Percentiles rank a stretch among this genome's conserved stretches.
phyloP scores from a whole-genome alignment of 2,888 invertebrate genomes.

The Pyrocoelia pectoralis region DNA sequence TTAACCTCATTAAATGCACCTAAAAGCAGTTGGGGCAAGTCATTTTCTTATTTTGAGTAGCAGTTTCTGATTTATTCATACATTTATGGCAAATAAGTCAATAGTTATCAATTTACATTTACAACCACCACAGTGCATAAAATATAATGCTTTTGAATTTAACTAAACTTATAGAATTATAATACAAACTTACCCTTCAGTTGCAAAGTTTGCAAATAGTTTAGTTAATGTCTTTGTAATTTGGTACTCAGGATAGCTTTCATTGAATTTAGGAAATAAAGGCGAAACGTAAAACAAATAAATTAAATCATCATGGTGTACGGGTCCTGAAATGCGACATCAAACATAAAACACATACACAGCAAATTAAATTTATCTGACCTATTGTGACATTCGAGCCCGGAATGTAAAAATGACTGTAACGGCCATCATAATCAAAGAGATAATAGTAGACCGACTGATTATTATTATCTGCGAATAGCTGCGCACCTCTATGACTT shows the following conservation, averaged over 20 bases:
- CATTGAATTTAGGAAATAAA: background rate
- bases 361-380: background rate
- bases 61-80: too few species aligned
- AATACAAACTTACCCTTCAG: background rate
- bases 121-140: too few species aligned
- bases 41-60: too few species aligned
- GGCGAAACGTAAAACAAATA: background rate
- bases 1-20: too few species aligned
- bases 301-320: slow-evolving; percentile 2
- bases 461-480: slow-evolving; percentile 65
- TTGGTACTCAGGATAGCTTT: too few species aligned
- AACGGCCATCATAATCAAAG: slow-evolving; percentile 68
- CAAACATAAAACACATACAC: background rate
- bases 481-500: slow-evolving; percentile 67
- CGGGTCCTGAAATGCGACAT: background rate
- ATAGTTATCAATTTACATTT: too few species aligned
- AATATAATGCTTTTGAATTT: too few species aligned
- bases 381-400: background rate
- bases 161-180: too few species aligned
- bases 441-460: slow-evolving; percentile 68
- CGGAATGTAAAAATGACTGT: slow-evolving; percentile 53
- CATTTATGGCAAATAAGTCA: too few species aligned
- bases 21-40: too few species aligned
- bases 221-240: too few species aligned
- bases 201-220: too few species aligned